Conservation (phyloP, 2,113 vertebrate genomes). For the Esox niger region DNA sequence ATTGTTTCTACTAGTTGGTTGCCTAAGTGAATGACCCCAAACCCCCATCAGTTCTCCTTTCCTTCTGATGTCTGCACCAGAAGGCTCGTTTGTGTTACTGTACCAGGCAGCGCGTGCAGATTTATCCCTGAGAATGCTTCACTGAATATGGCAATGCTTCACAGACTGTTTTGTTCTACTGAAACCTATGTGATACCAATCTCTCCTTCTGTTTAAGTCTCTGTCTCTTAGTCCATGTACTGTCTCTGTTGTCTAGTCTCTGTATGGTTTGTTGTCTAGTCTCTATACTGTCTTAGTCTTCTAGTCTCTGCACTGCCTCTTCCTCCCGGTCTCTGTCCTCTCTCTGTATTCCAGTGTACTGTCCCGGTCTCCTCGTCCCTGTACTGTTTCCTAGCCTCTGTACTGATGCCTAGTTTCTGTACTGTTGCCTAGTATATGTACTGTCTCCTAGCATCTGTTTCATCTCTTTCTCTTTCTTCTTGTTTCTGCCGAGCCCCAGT, state of each 20-base stretch:
- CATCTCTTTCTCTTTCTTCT: not conserved
- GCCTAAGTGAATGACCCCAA: not conserved
- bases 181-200: slow-evolving; percentile 39
- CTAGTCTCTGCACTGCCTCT: not conserved
- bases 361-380: too few species aligned
- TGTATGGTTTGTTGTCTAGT: not conserved
- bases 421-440: too few species aligned
- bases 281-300: not conserved
- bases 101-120: slow-evolving; percentile 1
- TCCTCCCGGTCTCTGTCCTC: too few species aligned
- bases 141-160: slow-evolving; percentile 33
- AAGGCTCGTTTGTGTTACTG: not conserved
- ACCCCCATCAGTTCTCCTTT: slow-evolving; percentile 3
- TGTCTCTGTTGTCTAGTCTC: not conserved
- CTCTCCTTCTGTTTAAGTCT: slow-evolving; percentile 20
- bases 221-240: not conserved
- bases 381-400: too few species aligned
- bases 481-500: slow-evolving; percentile 30
- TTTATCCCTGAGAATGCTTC: slow-evolving; percentile 19
- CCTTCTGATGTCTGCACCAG: slow-evolving; percentile 6
- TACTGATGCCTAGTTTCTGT: too few species aligned
- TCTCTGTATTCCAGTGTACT: too few species aligned
- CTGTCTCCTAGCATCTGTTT: too few species aligned
- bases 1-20: too few species aligned
- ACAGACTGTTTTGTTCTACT: slow-evolving; percentile 28